Conservation (phyloP, 1,140 invertebrate genomes). For the Drosophila obscura region DNA sequence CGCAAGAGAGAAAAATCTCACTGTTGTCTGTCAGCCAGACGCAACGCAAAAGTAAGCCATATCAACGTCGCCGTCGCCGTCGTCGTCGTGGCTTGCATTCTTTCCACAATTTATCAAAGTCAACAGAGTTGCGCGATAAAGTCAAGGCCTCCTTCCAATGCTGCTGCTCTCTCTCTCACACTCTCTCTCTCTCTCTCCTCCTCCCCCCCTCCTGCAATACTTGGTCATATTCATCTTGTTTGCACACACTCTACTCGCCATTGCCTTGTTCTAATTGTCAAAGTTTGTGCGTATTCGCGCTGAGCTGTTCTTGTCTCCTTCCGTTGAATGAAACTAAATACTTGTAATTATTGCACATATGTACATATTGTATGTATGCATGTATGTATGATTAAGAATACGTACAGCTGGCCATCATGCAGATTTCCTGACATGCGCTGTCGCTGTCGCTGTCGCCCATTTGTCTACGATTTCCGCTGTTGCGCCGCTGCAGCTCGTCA, state of each 20-base stretch:
- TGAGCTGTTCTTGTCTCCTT: too few relatives aligned
- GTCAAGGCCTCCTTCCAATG: constrained; percentile 20
- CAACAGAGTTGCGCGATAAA: constrained; percentile 39
- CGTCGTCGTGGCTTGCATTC: constrained; percentile 24
- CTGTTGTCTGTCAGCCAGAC: constrained; percentile 19
- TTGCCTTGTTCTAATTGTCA: too few relatives aligned
- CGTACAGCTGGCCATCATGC: too few relatives aligned
- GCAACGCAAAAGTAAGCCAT: constrained; percentile 41
- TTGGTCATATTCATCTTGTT: too few relatives aligned
- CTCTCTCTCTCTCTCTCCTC: too few relatives aligned
- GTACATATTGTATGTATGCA: neutral
- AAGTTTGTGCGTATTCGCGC: too few relatives aligned
- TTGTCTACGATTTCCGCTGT: too few relatives aligned
- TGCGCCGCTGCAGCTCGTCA: too few relatives aligned
- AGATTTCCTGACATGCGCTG: too few relatives aligned
- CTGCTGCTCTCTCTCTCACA: neutral
- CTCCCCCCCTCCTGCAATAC: neutral
- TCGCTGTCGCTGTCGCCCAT: too few relatives aligned
- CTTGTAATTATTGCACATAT: neutral
- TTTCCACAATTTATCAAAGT: constrained; percentile 54
- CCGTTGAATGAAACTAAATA: too few relatives aligned
- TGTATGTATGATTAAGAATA: neutral
- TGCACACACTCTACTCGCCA: too few relatives aligned
- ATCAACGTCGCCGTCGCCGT: constrained; percentile 22
- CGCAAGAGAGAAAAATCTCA: neutral